A percentile compares a stretch with the other conserved stretches of the same genome.
Evolutionary conservation across 53 echinoderm and acorn worm genomes (phyloP).

Genomic region (Astropecten irregularis): DNA sequence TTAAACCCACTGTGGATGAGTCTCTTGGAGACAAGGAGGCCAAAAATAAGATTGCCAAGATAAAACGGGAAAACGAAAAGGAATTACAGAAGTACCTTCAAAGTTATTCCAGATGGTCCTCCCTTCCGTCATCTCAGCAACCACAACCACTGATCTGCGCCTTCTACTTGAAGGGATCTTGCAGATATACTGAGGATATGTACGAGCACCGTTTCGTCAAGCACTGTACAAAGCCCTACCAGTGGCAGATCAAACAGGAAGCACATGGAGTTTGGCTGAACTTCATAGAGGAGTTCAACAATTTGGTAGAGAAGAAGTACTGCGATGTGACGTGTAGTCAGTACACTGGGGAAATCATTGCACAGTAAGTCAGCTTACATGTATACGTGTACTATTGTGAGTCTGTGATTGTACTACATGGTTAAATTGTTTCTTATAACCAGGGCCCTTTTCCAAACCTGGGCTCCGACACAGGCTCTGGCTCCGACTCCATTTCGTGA

Average conservation of each 20-base stretch:
- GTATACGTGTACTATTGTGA: neutral
- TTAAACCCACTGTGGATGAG: too few relatives aligned
- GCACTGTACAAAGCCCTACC: conserved; percentile 20
- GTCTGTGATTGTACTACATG: too few relatives aligned
- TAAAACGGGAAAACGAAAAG: too few relatives aligned
- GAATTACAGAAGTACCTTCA: too few relatives aligned
- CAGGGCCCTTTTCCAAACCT: too few relatives aligned
- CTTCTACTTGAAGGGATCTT: neutral
- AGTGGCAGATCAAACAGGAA: conserved; percentile 34
- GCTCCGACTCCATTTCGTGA: too few relatives aligned
- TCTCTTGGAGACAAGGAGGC: too few relatives aligned
- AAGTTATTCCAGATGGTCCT: too few relatives aligned
- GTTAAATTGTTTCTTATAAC: too few relatives aligned
- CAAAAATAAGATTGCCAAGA: too few relatives aligned
- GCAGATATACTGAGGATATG: neutral
- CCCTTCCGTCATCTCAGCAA: too few relatives aligned
- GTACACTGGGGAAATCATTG: neutral
- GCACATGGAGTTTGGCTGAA: neutral
- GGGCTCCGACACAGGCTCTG: too few relatives aligned
- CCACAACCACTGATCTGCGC: neutral
- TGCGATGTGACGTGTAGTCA: conserved; percentile 14
- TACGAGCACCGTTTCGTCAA: neutral
- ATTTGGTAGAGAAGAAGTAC: conserved; percentile 16
- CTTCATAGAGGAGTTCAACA: neutral
- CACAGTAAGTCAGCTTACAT: neutral